Conservation (phyloP, 1,140 invertebrate species). For the Meloidogyne chitwoodi region DNA sequence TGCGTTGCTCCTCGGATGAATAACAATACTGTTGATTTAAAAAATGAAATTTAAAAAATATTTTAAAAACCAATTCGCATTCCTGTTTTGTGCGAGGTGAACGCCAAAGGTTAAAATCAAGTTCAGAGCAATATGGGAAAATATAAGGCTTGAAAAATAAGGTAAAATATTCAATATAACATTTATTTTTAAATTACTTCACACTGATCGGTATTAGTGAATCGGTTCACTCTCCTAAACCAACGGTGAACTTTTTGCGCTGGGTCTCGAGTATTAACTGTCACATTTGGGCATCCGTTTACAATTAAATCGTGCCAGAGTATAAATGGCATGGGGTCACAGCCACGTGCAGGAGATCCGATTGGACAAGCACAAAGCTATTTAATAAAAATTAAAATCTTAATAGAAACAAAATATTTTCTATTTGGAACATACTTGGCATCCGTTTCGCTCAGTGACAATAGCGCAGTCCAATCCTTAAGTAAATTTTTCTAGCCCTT, state of each 20-base stretch:
- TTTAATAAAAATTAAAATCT: constrained; percentile 18
- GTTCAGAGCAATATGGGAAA: constrained; percentile 59
- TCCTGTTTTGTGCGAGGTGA: constrained; percentile 59
- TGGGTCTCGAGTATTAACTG: constrained; percentile 58
- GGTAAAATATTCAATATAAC: background rate
- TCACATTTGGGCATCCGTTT: constrained; percentile 60
- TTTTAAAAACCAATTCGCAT: constrained; percentile 43
- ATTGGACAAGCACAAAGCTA: constrained; percentile 59
- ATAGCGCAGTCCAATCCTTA: constrained; percentile 54
- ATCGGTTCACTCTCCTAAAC: constrained; percentile 58
- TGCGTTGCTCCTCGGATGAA: constrained; percentile 17
- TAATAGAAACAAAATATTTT: no score
- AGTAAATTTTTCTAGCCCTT: background rate
- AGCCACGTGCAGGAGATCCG: constrained; percentile 58
- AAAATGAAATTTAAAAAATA: background rate
- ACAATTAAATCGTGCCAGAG: constrained; percentile 60
- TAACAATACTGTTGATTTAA: constrained; percentile 10
- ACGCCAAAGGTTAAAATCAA: constrained; percentile 59
- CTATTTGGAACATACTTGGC: constrained; percentile 41
- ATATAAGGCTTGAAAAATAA: constrained; percentile 48
- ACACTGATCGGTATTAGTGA: constrained; percentile 59
- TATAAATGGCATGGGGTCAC: constrained; percentile 57
- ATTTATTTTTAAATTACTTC: constrained; percentile 31
- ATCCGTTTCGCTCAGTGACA: constrained; percentile 58
- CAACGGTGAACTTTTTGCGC: constrained; percentile 60